Evolutionary conservation across 2,797 vertebrate species (phyloP).

Genomic region (Podarcis siculus): DNA sequence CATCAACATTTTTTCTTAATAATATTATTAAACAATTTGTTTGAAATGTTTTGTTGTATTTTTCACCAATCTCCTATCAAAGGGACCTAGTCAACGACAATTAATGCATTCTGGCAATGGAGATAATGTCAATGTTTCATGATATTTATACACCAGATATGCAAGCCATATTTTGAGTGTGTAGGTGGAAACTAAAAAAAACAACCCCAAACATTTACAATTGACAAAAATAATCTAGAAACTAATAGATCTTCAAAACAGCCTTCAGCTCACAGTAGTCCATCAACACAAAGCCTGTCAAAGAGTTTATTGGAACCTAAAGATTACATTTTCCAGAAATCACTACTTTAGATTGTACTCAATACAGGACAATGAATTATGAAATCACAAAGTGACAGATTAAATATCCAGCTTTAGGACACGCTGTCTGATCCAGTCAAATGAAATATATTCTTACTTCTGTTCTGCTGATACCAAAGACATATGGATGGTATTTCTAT

Average conservation of each 20-base stretch:
- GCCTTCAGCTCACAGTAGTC: background rate
- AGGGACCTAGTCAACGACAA: too few relatives aligned
- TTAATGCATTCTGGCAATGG: conserved; percentile 20
- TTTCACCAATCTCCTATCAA: background rate
- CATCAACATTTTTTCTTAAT: background rate
- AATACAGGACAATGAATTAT: conserved; percentile 54
- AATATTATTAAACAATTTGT: background rate
- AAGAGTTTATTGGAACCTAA: conserved; percentile 45
- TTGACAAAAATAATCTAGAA: conserved; percentile 47
- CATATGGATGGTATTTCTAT: conserved; percentile 20
- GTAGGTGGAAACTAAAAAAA: background rate
- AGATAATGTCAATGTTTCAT: conserved; percentile 23
- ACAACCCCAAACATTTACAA: conserved; percentile 33
- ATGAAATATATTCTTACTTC: conserved; percentile 24
- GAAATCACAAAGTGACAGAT: conserved; percentile 33
- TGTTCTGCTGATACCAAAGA: conserved; percentile 32
- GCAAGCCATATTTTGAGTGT: background rate
- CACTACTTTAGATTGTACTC: conserved; percentile 39
- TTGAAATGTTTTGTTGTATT: background rate
- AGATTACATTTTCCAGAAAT: conserved; percentile 61
- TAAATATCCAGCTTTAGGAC: conserved; percentile 28
- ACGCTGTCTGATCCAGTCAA: conserved; percentile 20
- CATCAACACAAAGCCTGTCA: background rate
- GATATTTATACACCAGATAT: conserved; percentile 44
- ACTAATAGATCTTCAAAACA: conserved; percentile 16